These are phyloP conservation scores for Microtus pennsylvanicus DNA, from an alignment of 2,113 vertebrate genomes.

Conservation along the genomic window DNA sequence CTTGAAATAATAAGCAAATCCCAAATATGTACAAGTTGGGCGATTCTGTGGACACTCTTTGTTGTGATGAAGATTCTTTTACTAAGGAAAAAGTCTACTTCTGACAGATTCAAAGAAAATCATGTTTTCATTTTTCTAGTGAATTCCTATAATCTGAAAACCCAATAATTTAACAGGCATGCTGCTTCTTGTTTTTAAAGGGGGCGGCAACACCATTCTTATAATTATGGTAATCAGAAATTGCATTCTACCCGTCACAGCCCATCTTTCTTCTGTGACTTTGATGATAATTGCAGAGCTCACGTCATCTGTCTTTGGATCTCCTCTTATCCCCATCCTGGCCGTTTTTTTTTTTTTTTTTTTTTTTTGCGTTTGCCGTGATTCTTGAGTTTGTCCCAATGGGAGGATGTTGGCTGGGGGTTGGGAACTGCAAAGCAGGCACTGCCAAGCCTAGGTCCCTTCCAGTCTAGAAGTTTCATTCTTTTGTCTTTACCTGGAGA, in stretches of 20 bases:
- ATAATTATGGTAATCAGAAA: neutral
- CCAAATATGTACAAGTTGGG: conserved; percentile 40
- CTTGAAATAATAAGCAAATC: conserved; percentile 61
- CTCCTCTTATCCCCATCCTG: neutral
- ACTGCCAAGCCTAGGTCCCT: neutral
- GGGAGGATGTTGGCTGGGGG: neutral
- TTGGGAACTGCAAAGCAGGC: neutral
- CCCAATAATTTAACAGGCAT: conserved; percentile 50
- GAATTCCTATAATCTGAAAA: conserved; percentile 59
- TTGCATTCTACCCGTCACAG: neutral
- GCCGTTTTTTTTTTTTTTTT: neutral
- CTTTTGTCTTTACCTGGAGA: neutral
- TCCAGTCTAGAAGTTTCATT: neutral
- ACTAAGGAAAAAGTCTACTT: conserved; percentile 33
- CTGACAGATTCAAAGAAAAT: conserved; percentile 42
- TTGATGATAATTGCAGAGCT: conserved; percentile 20
- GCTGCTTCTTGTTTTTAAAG: conserved; percentile 30
- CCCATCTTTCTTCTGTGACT: neutral
- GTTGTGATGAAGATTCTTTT: conserved; percentile 48
- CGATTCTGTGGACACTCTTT: conserved; percentile 32
- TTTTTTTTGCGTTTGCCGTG: neutral
- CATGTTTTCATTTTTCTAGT: conserved; percentile 51
- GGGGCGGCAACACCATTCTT: neutral
- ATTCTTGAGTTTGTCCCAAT: neutral
- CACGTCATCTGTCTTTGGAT: neutral